Evolutionary conservation across 2,113 vertebrate genomes (phyloP).

Genomic region (Ammodytes marinus): DNA sequence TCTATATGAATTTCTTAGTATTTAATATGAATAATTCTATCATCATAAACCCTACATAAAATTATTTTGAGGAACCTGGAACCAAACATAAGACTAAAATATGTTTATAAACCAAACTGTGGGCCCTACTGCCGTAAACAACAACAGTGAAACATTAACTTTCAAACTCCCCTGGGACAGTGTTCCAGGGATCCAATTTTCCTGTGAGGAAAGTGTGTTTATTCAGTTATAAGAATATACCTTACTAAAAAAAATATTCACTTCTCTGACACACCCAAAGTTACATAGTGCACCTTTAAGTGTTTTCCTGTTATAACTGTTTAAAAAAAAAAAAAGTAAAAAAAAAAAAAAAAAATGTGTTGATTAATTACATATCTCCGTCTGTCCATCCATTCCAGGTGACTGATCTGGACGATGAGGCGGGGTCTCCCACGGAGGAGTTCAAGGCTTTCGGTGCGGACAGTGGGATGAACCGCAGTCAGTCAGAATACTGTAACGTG

Average conservation of each 20-base stretch:
- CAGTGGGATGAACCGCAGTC: constrained; percentile 98
- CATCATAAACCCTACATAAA: too few species aligned
- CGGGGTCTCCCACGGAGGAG: constrained; percentile 95
- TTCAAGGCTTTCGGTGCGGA: constrained; percentile 95
- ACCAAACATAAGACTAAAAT: not conserved
- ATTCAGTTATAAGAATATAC: too few species aligned
- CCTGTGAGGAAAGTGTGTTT: too few species aligned
- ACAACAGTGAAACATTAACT: too few species aligned
- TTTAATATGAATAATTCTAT: too few species aligned
- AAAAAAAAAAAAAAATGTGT: not conserved
- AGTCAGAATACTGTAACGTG: constrained; percentile 98
- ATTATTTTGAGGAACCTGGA: too few species aligned
- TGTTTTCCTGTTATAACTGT: not conserved
- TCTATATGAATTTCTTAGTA: too few species aligned
- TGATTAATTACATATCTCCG: not conserved
- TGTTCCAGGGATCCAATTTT: too few species aligned
- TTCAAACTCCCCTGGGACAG: too few species aligned
- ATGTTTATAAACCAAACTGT: not conserved
- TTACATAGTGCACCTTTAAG: not conserved
- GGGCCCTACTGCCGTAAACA: too few species aligned
- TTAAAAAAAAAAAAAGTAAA: not conserved
- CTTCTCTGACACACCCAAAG: too few species aligned
- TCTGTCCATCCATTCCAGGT: constrained; percentile 81
- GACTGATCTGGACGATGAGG: constrained; percentile 95
- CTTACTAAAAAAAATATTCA: too few species aligned